Evolutionary conservation across 2,797 vertebrate species (phyloP).

Genomic region (Dermochelys coriacea): DNA sequence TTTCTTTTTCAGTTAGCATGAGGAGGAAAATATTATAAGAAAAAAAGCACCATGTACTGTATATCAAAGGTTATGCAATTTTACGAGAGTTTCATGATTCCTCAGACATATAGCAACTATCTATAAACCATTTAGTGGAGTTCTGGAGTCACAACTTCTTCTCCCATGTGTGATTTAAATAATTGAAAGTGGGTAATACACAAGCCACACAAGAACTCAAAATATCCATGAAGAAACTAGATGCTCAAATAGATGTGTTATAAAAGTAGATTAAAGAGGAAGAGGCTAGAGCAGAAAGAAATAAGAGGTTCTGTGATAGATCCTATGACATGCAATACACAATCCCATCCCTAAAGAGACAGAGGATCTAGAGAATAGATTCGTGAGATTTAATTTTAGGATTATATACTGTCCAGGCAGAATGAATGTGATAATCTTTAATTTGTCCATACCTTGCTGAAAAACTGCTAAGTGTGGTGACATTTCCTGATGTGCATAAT

Average conservation of each 20-base stretch:
- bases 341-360: fast-evolving
- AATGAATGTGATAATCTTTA: fast-evolving
- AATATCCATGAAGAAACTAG: background rate
- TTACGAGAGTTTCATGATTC: background rate
- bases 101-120: background rate
- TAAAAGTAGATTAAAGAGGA: background rate
- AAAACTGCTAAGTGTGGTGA: background rate
- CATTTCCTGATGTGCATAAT: background rate
- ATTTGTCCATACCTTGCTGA: too few relatives aligned
- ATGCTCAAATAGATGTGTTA: background rate
- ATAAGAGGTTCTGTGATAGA: background rate
- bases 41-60: background rate
- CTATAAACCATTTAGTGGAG: background rate
- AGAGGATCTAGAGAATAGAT: background rate
- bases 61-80: background rate
- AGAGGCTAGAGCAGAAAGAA: background rate
- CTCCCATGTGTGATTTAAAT: background rate
- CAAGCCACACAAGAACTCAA: fast-evolving
- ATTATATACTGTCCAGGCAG: background rate
- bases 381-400: fast-evolving
- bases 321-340: background rate
- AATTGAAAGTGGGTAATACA: background rate
- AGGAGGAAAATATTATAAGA: background rate
- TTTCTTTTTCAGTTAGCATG: background rate
- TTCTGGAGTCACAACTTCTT: background rate